A percentile compares a stretch with the other conserved stretches of the same genome.
These are phyloP conservation scores for Berghia stephanieae DNA, from an alignment of 1,140 invertebrate genomes.

Conservation along the genomic window DNA sequence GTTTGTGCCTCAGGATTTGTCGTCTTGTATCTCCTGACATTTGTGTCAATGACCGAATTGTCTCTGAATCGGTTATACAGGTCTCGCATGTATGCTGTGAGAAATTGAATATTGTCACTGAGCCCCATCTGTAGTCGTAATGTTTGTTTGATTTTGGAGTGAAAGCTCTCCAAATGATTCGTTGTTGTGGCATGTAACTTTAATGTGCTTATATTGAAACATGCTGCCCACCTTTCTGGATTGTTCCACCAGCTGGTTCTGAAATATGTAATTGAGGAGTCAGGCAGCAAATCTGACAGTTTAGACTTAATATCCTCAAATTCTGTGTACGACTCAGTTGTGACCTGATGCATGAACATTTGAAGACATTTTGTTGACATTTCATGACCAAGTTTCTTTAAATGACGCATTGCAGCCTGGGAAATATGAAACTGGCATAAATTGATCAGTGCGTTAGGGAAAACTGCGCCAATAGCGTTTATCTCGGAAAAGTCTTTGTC, in stretches of 20 bases:
- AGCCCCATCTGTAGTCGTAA: too few relatives aligned
- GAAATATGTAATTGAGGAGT: neutral
- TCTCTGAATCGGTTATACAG: too few relatives aligned
- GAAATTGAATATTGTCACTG: too few relatives aligned
- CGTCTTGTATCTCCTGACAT: too few relatives aligned
- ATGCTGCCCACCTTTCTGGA: neutral
- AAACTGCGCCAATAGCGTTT: neutral
- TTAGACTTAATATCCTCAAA: neutral
- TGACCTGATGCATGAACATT: neutral
- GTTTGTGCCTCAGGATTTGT: too few relatives aligned
- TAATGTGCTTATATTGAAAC: neutral
- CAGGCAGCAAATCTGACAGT: neutral
- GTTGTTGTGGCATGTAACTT: neutral
- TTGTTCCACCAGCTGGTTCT: neutral
- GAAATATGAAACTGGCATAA: constrained; percentile 14
- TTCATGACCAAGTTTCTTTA: neutral
- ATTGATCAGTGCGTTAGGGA: neutral
- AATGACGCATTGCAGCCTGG: neutral
- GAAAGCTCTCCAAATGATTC: neutral
- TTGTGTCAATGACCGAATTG: too few relatives aligned
- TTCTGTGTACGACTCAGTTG: neutral
- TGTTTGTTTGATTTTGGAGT: constrained; percentile 11
- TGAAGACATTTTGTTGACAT: neutral
- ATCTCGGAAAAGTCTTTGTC: constrained; percentile 6
- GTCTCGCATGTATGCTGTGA: too few relatives aligned